A percentile compares a stretch with the other conserved stretches of the same genome.
These are phyloP conservation scores for Neofelis nebulosa DNA, from an alignment of 2,113 vertebrate species.

Conservation along the genomic window DNA sequence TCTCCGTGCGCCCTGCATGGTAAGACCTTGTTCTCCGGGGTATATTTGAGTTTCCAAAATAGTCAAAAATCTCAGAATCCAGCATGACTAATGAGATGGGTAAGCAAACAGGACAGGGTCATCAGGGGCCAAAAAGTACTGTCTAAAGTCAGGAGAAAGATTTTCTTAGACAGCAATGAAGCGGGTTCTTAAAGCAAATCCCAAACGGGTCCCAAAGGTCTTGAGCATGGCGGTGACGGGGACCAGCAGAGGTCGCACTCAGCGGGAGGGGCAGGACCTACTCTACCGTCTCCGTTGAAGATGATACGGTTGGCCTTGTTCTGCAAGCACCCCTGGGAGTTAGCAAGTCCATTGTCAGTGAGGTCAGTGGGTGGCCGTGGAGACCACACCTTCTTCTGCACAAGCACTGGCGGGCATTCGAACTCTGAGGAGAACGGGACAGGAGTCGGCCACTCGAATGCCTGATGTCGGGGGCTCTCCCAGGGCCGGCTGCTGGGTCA, in stretches of 20 bases:
- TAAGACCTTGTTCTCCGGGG: background rate
- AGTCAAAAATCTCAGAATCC: background rate
- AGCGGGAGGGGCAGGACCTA: fast-evolving
- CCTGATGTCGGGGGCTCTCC: fast-evolving
- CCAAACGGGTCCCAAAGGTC: too few species aligned
- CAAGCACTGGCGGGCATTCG: fast-evolving
- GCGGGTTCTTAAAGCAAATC: background rate
- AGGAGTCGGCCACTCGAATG: fast-evolving
- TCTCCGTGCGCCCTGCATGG: fast-evolving
- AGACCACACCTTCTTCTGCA: background rate
- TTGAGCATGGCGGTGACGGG: background rate
- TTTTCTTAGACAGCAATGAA: background rate
- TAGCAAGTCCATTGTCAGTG: background rate
- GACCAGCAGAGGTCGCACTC: background rate
- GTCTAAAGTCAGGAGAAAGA: background rate
- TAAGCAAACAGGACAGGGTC: background rate
- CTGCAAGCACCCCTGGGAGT: background rate
- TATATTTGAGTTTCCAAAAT: background rate
- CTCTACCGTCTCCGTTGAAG: background rate
- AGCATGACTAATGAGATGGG: background rate
- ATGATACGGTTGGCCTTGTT: background rate
- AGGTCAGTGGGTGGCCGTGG: fast-evolving
- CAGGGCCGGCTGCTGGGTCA: background rate
- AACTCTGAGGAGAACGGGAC: background rate
- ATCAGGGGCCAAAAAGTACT: background rate